These are phyloP conservation scores for Trichomycterus rosablanca DNA, from an alignment of 2,113 vertebrate species.

Conservation along the genomic window DNA sequence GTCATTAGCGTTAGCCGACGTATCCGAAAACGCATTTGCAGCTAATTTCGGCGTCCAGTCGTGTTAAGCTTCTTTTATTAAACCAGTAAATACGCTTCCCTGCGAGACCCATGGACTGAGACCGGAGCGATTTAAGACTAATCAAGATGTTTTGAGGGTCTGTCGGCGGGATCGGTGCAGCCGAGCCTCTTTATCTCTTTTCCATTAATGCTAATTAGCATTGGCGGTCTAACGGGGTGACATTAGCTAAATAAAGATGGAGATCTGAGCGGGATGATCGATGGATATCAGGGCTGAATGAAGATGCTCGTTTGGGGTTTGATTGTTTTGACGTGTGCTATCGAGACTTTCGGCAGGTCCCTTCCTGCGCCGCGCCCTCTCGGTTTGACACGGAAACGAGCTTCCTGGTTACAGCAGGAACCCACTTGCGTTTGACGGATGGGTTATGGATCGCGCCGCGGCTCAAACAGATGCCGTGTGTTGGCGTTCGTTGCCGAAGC, in stretches of 20 bases:
- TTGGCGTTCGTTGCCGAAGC: slow-evolving; percentile 21
- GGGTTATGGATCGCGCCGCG: slow-evolving; percentile 6
- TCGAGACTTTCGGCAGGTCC: no score
- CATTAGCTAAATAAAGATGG: not conserved
- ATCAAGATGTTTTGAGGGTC: slow-evolving; percentile 44
- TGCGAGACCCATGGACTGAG: slow-evolving; percentile 22
- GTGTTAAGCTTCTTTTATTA: slow-evolving; percentile 27
- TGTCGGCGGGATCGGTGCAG: slow-evolving; percentile 30
- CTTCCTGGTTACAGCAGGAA: slow-evolving; percentile 21
- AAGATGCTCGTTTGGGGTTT: slow-evolving; percentile 27
- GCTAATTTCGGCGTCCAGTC: slow-evolving; percentile 28
- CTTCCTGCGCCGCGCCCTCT: slow-evolving; percentile 7
- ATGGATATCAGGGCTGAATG: slow-evolving; percentile 36
- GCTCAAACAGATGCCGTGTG: not conserved
- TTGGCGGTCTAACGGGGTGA: slow-evolving; percentile 17
- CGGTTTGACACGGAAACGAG: slow-evolving; percentile 15
- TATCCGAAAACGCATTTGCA: slow-evolving; percentile 1
- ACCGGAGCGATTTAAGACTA: slow-evolving; percentile 32
- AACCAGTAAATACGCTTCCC: slow-evolving; percentile 20
- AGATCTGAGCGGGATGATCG: slow-evolving; percentile 32
- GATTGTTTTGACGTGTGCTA: no score
- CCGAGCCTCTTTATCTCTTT: slow-evolving; percentile 49
- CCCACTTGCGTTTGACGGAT: slow-evolving; percentile 8
- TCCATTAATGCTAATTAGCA: slow-evolving; percentile 85
- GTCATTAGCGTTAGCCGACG: no score